These are phyloP conservation scores for Eupithecia exiguata DNA, from an alignment of 2,888 invertebrate genomes.

Conservation along the genomic window DNA sequence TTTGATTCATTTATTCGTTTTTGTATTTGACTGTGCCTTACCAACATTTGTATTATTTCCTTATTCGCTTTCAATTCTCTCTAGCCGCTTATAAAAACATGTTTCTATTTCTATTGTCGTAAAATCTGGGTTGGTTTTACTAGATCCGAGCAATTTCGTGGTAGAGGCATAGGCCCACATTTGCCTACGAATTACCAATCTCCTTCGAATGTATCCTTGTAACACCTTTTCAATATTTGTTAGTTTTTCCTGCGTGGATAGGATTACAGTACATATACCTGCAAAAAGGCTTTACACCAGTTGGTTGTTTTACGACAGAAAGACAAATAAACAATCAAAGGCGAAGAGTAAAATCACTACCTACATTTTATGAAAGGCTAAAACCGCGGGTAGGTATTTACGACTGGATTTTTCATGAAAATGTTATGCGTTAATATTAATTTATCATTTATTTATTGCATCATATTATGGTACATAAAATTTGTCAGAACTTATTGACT, in stretches of 20 bases:
- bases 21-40: not conserved
- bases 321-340: not conserved
- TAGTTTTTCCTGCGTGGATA: conserved; percentile 3
- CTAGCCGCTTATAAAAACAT: not conserved
- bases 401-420: not conserved
- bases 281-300: not conserved
- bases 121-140: conserved; percentile 15
- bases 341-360: not conserved
- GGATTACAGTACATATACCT: not conserved
- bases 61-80: not conserved
- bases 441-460: too few relatives aligned
- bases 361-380: not conserved
- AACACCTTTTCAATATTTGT: conserved; percentile 23
- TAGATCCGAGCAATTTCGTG: not conserved
- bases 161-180: conserved; percentile 16
- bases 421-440: too few relatives aligned
- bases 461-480: too few relatives aligned
- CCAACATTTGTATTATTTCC: not conserved
- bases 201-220: conserved; percentile 18
- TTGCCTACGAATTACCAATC: conserved; percentile 37
- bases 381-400: not conserved
- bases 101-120: conserved; percentile 25
- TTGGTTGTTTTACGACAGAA: not conserved
- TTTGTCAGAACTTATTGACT: too few relatives aligned
- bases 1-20: not conserved